A percentile compares a stretch with the other conserved stretches of the same genome.
phyloP scores from a whole-genome alignment of 2,113 vertebrate genomes.

The Siniperca chuatsi region DNA sequence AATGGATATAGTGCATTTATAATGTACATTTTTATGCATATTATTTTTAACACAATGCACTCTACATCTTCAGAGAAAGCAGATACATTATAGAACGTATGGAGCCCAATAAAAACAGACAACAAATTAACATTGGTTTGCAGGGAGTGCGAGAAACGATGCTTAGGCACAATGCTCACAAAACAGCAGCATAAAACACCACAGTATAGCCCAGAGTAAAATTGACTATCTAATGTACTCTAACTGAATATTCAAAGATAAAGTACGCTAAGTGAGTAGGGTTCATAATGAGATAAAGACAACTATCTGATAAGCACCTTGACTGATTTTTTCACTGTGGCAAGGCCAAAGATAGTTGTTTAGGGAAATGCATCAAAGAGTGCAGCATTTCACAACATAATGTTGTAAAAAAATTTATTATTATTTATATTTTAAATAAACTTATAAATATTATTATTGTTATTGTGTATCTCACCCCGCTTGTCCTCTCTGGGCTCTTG shows the following conservation, averaged over 20 bases:
- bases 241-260: constrained; percentile 15
- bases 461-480: constrained; percentile 86
- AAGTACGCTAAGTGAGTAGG: constrained; percentile 13
- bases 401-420: background rate
- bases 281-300: constrained; percentile 25
- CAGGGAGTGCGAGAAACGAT: constrained; percentile 10
- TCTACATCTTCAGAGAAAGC: constrained; percentile 20
- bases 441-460: background rate
- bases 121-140: constrained; percentile 21
- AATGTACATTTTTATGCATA: background rate
- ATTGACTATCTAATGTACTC: constrained; percentile 10
- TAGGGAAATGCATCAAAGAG: background rate
- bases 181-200: constrained; percentile 3
- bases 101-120: constrained; percentile 35
- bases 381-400: background rate
- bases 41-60: background rate
- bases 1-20: background rate
- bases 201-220: constrained; percentile 11
- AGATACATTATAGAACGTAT: background rate
- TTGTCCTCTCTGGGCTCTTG: constrained; percentile 84
- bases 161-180: constrained; percentile 9
- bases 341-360: constrained; percentile 9
- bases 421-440: too few relatives aligned
- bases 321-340: background rate
- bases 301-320: constrained; percentile 22